Conservation (phyloP, 2,797 vertebrate genomes). For the Spinus olivaceus region DNA sequence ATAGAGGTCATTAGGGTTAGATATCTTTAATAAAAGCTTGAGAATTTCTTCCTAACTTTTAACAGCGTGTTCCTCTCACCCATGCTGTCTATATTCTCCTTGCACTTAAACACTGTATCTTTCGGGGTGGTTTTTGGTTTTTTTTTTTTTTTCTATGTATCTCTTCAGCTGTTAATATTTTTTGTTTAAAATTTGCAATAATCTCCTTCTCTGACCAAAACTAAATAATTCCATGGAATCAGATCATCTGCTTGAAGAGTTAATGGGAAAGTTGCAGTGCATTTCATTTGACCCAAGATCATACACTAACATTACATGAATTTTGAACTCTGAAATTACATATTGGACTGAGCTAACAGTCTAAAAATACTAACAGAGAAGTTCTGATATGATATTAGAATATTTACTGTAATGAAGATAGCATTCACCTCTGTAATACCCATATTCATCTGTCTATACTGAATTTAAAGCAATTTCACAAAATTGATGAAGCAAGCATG, state of each 20-base stretch:
- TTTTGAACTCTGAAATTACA: neutral
- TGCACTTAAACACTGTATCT: neutral
- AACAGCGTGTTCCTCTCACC: rapidly evolving
- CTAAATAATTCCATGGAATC: neutral
- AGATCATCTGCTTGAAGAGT: neutral
- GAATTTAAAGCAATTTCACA: neutral
- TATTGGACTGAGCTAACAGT: neutral
- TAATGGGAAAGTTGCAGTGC: neutral
- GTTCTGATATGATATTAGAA: neutral
- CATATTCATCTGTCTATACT: neutral
- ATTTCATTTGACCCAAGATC: neutral
- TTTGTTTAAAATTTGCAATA: neutral
- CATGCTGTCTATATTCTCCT: neutral
- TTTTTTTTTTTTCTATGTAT: neutral
- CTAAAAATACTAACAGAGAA: neutral
- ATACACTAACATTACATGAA: neutral
- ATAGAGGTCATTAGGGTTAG: neutral
- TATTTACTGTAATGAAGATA: neutral
- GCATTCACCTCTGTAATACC: neutral
- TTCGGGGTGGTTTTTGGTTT: neutral
- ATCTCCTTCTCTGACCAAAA: neutral
- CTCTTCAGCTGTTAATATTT: neutral
- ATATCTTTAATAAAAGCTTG: neutral
- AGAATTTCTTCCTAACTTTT: neutral
- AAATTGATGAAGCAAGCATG: neutral